A percentile compares a stretch with the other conserved stretches of the same genome.
Conservation (phyloP, 2,888 invertebrate species). For the Drosophila pseudotakahashii region DNA sequence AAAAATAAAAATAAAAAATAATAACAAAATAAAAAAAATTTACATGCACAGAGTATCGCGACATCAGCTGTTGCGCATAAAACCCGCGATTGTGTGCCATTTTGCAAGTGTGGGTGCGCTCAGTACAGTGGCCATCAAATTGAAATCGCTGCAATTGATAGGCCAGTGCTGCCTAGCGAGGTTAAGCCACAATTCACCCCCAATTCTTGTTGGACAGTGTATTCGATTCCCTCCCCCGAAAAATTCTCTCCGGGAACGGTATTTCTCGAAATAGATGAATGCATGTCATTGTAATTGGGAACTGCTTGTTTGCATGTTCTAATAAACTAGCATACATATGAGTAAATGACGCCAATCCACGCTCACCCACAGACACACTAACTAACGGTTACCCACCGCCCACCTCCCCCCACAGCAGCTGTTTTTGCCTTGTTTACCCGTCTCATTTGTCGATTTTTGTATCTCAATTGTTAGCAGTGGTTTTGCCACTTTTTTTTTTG, state of each 20-base stretch:
- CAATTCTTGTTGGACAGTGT: constrained; percentile 45
- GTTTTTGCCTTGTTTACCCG: constrained; percentile 60
- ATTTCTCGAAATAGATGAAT: constrained; percentile 69
- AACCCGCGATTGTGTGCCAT: constrained; percentile 6
- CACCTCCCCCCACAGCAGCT: constrained; percentile 46
- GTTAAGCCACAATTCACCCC: neutral
- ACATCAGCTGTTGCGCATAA: constrained; percentile 74
- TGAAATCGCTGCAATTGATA: neutral
- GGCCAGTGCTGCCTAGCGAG: constrained; percentile 1
- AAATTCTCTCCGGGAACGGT: constrained; percentile 13
- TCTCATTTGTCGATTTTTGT: constrained; percentile 59
- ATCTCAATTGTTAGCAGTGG: constrained; percentile 44
- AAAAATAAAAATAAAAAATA: too few relatives aligned
- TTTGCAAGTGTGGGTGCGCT: constrained; percentile 26
- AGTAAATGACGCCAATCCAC: constrained; percentile 34
- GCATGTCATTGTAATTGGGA: constrained; percentile 69
- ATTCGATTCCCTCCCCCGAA: constrained; percentile 1
- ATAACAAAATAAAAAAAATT: too few relatives aligned
- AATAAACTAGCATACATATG: constrained; percentile 48
- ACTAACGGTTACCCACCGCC: neutral
- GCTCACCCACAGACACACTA: constrained; percentile 33
- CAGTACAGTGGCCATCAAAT: constrained; percentile 43
- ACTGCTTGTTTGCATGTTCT: constrained; percentile 73
- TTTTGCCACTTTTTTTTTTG: constrained; percentile 45
- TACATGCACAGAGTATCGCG: constrained; percentile 20